Evolutionary conservation across 2,113 vertebrate species (phyloP).

Genomic region (Carassius gibelio): DNA sequence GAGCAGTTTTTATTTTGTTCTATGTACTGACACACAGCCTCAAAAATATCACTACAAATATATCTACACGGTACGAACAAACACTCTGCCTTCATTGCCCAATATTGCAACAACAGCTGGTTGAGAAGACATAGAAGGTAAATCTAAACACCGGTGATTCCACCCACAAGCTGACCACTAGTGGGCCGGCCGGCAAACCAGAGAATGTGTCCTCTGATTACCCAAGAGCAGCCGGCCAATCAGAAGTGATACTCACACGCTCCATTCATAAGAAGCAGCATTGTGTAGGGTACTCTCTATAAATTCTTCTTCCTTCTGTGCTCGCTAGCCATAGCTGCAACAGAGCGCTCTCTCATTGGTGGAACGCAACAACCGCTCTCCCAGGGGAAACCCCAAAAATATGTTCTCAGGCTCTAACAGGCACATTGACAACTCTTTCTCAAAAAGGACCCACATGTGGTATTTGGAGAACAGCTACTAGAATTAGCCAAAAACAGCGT

Average conservation of each 20-base stretch:
- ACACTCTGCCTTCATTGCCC: background rate
- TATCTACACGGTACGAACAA: constrained; percentile 28
- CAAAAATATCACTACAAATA: constrained; percentile 18
- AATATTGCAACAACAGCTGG: constrained; percentile 54
- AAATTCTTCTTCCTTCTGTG: constrained; percentile 52
- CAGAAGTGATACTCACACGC: constrained; percentile 52
- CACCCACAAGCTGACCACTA: constrained; percentile 48
- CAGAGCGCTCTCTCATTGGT: constrained; percentile 45
- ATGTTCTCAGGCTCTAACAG: constrained; percentile 1
- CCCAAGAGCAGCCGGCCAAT: constrained; percentile 68
- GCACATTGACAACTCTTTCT: constrained; percentile 20
- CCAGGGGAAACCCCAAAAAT: constrained; percentile 42
- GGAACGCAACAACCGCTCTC: constrained; percentile 6
- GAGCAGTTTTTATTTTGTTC: constrained; percentile 24
- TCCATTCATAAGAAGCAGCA: constrained; percentile 78
- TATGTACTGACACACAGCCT: constrained; percentile 35
- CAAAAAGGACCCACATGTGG: background rate
- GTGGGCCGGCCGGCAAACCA: constrained; percentile 48
- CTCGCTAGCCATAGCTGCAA: constrained; percentile 33
- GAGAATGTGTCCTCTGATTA: constrained; percentile 51
- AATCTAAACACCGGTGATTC: constrained; percentile 58
- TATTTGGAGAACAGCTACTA: background rate
- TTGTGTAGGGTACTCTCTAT: constrained; percentile 62
- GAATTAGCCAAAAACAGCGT: background rate
- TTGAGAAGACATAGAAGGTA: constrained; percentile 45